Evolutionary conservation across 2,797 vertebrate species (phyloP).

Genomic region (Varecia variegata): DNA sequence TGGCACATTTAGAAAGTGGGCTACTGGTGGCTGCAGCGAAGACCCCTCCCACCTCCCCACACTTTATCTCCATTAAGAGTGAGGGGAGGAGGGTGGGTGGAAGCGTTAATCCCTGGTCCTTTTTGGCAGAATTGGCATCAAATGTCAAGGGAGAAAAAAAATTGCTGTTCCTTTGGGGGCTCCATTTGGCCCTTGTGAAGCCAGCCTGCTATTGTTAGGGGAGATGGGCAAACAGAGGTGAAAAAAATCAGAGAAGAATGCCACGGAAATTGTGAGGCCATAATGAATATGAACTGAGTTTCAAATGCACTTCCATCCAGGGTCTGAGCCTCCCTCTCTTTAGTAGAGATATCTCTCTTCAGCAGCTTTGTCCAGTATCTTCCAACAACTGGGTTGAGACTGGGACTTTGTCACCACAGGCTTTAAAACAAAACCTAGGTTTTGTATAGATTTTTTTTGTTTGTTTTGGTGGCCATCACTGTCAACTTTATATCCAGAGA

Average conservation of each 20-base stretch:
- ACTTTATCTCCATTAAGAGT: background rate
- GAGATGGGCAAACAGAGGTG: background rate
- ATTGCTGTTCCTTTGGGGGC: background rate
- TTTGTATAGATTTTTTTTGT: background rate
- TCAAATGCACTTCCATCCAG: background rate
- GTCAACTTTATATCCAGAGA: background rate
- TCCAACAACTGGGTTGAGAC: background rate
- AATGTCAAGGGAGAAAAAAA: background rate
- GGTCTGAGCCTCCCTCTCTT: background rate
- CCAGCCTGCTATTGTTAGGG: background rate
- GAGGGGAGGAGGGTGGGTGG: background rate
- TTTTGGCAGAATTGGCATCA: background rate
- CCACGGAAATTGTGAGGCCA: background rate
- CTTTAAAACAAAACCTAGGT: background rate
- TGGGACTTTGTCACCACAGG: background rate
- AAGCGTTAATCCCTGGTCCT: background rate
- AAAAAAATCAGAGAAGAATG: background rate
- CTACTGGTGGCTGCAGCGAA: background rate
- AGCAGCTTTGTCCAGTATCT: background rate
- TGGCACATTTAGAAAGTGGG: background rate
- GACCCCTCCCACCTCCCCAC: background rate
- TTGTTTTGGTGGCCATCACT: background rate
- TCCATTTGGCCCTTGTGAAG: background rate
- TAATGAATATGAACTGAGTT: background rate
- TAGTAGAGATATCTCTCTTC: background rate